Conservation (phyloP, 2,888 invertebrate species). For the Lottia gigantea region DNA sequence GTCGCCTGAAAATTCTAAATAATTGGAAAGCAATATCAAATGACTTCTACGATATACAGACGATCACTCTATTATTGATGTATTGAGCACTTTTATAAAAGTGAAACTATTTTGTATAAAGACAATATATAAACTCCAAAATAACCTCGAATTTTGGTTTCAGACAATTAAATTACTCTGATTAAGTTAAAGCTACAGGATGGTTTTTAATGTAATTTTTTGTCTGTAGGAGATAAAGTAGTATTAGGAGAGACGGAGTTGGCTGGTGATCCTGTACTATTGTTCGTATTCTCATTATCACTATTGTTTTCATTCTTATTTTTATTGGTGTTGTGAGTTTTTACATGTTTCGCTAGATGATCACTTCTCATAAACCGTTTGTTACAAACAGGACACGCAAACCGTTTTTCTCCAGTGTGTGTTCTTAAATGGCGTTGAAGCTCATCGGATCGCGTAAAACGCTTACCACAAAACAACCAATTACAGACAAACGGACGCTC, state of each 20-base stretch:
- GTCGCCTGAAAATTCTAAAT: too few species aligned
- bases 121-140: too few species aligned
- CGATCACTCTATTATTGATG: too few species aligned
- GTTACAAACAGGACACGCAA: conserved; percentile 86
- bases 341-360: conserved; percentile 92
- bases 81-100: too few species aligned
- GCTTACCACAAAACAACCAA: conserved; percentile 97
- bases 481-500: conserved; percentile 97
- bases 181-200: too few species aligned
- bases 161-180: too few species aligned
- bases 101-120: too few species aligned
- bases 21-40: too few species aligned
- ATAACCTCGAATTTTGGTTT: too few species aligned
- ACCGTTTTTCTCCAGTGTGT: conserved; percentile 92
- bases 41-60: too few species aligned
- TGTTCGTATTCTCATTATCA: conserved; percentile 42
- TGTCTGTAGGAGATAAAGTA: neutral
- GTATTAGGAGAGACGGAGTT: conserved; percentile 1
- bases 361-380: conserved; percentile 94
- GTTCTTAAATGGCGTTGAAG: conserved; percentile 94
- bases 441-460: conserved; percentile 96
- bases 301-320: conserved; percentile 44
- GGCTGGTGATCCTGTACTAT: neutral
- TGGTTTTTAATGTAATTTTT: neutral
- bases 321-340: conserved; percentile 76